Evolutionary conservation across 2,113 vertebrate genomes (phyloP).

Genomic region (Saccopteryx bilineata): DNA sequence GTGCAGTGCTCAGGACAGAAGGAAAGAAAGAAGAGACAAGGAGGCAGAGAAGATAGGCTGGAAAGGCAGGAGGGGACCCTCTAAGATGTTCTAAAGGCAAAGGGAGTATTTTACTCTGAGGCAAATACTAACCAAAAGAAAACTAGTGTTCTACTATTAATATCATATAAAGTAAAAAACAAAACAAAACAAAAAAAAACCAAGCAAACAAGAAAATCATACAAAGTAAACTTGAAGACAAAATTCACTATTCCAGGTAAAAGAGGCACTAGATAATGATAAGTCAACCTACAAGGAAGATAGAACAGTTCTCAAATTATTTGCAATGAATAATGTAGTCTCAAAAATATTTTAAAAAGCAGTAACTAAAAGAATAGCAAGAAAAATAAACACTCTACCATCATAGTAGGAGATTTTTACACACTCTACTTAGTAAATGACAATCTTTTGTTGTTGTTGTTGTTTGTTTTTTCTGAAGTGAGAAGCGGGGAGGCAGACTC

Average conservation of each 20-base stretch:
- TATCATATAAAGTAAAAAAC: conserved; percentile 6
- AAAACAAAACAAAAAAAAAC: neutral
- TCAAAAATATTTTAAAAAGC: conserved; percentile 30
- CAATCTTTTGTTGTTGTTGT: neutral
- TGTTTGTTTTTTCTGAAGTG: too few species aligned
- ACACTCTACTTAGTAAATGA: neutral
- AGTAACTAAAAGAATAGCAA: neutral
- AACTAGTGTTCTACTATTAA: neutral
- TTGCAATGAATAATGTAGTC: neutral
- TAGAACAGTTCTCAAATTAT: neutral
- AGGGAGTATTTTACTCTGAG: neutral
- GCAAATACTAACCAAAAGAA: conserved; percentile 5
- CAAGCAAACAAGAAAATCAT: neutral
- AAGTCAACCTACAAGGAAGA: conserved; percentile 21
- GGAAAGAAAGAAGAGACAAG: neutral
- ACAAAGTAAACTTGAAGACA: conserved; percentile 3
- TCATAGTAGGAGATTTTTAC: neutral
- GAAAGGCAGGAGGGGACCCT: neutral
- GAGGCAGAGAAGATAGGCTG: neutral
- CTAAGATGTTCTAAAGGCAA: neutral
- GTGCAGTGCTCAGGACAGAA: neutral
- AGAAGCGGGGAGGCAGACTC: too few species aligned
- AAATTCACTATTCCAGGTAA: conserved; percentile 42
- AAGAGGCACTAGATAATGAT: neutral
- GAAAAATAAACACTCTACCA: neutral